A percentile compares a stretch with the other conserved stretches of the same genome.
phyloP scores from a whole-genome alignment of 2,888 invertebrate genomes.

The Falcaria lacertinaria region DNA sequence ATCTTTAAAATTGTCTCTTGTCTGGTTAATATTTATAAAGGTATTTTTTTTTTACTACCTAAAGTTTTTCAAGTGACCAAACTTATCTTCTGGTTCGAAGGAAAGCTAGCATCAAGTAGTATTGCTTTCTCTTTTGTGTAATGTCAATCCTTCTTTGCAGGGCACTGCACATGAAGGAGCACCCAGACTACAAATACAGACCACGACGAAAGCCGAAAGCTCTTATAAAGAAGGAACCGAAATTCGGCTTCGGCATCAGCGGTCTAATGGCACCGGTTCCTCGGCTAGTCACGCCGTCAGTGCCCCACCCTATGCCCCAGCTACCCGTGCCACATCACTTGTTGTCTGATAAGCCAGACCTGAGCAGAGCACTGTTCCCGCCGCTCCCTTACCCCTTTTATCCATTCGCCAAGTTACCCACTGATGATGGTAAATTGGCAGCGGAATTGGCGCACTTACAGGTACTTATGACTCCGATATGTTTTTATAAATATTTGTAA shows the following conservation, averaged over 20 bases:
- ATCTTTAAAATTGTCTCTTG: no score
- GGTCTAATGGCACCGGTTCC: slow-evolving; percentile 82
- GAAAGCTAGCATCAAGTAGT: no score
- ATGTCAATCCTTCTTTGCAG: slow-evolving; percentile 81
- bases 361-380: slow-evolving; percentile 84
- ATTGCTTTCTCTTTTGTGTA: not conserved
- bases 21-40: no score
- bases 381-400: slow-evolving; percentile 86
- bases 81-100: no score
- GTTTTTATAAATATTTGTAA: not conserved
- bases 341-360: slow-evolving; percentile 81
- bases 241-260: slow-evolving; percentile 84
- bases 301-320: slow-evolving; percentile 67
- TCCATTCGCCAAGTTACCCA: slow-evolving; percentile 81
- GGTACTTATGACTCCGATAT: slow-evolving; percentile 38
- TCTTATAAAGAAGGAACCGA: slow-evolving; percentile 88
- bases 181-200: slow-evolving; percentile 95
- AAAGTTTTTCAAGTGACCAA: no score
- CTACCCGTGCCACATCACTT: slow-evolving; percentile 73
- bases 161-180: slow-evolving; percentile 95
- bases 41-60: no score
- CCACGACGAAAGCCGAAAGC: slow-evolving; percentile 93
- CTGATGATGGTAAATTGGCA: slow-evolving; percentile 80
- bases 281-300: slow-evolving; percentile 62
- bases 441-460: slow-evolving; percentile 85